Percentiles rank a stretch among this genome's conserved stretches.
phyloP scores from a whole-genome alignment of 64 coral and sea anemone genomes.

The Dendrophyllia cribrosa region DNA sequence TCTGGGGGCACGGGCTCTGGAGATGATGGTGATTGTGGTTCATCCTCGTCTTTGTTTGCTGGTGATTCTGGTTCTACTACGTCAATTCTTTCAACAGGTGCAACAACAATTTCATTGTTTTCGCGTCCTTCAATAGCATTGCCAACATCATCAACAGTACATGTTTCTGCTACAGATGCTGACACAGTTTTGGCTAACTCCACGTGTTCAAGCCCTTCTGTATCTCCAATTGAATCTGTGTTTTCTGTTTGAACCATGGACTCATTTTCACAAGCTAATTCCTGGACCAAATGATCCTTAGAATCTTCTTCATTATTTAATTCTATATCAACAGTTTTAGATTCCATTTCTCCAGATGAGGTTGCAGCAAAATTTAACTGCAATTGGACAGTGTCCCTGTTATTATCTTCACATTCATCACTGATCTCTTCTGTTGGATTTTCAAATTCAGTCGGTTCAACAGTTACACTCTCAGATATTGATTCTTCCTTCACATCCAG shows the following conservation, averaged over 20 bases:
- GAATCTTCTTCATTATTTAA: background rate
- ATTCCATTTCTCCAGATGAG: background rate
- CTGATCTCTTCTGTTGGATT: background rate
- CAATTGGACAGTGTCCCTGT: background rate
- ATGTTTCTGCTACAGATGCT: background rate
- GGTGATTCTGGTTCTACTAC: background rate
- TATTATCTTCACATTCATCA: background rate
- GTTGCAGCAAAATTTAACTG: background rate
- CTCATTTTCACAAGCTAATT: background rate
- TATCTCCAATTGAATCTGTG: background rate
- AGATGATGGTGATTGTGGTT: background rate
- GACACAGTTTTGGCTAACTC: background rate
- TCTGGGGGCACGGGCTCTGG: conserved; percentile 37
- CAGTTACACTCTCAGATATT: background rate
- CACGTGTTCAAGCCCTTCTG: background rate
- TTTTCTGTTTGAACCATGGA: background rate
- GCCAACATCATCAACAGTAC: background rate
- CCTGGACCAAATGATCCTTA: background rate
- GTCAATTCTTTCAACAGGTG: background rate
- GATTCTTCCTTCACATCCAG: background rate
- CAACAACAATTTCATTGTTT: background rate
- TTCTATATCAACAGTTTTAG: background rate
- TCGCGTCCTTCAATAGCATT: background rate
- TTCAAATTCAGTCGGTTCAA: background rate
- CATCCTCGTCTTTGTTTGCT: background rate